A percentile compares a stretch with the other conserved stretches of the same genome.
phyloP scores from a whole-genome alignment of 2,113 vertebrate genomes.

The Micronisus gabar region DNA sequence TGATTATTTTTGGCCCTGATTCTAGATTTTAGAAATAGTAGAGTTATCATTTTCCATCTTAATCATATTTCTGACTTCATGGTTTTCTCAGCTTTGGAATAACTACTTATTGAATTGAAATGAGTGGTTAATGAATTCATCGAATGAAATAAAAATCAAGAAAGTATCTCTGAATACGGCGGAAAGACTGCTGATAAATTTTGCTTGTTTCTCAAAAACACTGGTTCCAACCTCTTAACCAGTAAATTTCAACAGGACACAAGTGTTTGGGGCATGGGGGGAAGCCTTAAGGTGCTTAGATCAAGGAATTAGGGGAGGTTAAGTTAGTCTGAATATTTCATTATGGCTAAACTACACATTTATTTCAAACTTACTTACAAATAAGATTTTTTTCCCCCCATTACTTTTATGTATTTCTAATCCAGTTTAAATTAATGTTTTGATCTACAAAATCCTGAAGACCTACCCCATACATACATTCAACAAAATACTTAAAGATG shows the following conservation, averaged over 20 bases:
- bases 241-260: background rate
- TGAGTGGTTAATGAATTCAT: background rate
- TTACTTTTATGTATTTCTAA: background rate
- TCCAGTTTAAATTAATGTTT: background rate
- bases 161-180: background rate
- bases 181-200: background rate
- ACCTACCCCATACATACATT: background rate
- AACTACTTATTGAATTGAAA: background rate
- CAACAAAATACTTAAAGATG: background rate
- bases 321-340: background rate
- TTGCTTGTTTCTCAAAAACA: background rate
- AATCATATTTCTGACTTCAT: background rate
- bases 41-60: background rate
- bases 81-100: background rate
- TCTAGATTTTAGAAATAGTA: background rate
- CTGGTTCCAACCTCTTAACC: background rate
- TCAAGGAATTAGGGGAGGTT: rapidly evolving
- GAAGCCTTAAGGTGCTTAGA: background rate
- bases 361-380: background rate
- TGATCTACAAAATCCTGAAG: background rate
- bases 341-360: background rate
- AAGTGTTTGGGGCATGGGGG: rapidly evolving
- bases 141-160: background rate
- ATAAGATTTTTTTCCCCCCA: background rate
- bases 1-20: background rate